These are phyloP conservation scores for Dicaeum eximium DNA, from an alignment of 2,113 vertebrate genomes.

Conservation along the genomic window DNA sequence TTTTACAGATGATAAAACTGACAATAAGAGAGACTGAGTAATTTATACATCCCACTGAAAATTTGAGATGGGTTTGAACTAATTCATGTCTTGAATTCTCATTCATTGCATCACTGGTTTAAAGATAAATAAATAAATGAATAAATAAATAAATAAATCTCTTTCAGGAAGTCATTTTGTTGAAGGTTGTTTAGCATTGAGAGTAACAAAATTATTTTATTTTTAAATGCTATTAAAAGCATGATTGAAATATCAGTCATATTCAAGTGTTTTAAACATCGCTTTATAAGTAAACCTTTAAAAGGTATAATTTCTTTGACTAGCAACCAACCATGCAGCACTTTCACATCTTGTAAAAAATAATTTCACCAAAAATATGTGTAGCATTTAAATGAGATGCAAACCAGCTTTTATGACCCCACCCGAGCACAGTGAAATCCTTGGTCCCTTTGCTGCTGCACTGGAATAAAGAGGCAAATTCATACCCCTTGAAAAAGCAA, in stretches of 20 bases:
- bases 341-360: neutral
- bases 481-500: neutral
- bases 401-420: neutral
- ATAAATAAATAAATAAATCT: neutral
- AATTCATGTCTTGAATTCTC: neutral
- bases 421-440: neutral
- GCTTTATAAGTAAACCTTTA: neutral
- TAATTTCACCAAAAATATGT: neutral
- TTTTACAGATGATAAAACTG: neutral
- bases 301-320: neutral
- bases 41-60: neutral
- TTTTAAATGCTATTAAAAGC: neutral
- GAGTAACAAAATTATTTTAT: neutral
- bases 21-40: neutral
- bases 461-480: conserved; percentile 24
- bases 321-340: neutral
- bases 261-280: neutral
- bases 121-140: neutral
- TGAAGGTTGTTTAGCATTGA: neutral
- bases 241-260: neutral
- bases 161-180: neutral
- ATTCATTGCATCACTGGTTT: neutral
- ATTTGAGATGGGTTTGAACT: neutral
- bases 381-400: neutral
- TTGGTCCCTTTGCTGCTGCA: neutral